Evolutionary conservation across 2,797 vertebrate genomes (phyloP).

Genomic region (Cheirogaleus major): DNA sequence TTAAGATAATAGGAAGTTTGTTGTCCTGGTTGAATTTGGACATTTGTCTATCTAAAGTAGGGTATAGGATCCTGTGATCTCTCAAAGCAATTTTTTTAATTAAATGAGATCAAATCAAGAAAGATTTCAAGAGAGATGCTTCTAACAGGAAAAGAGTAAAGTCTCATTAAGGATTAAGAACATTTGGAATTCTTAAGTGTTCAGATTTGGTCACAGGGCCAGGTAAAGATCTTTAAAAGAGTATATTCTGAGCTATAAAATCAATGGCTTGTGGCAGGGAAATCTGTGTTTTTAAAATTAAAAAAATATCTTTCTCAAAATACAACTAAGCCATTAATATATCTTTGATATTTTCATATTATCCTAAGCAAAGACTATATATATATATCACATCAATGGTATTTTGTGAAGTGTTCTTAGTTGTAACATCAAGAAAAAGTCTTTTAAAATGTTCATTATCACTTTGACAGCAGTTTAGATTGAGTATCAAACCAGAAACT

Average conservation of each 20-base stretch:
- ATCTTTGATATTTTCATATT: background rate
- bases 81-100: background rate
- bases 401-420: background rate
- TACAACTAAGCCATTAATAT: background rate
- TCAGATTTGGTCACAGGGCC: background rate
- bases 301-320: background rate
- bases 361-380: background rate
- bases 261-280: background rate
- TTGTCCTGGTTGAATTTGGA: background rate
- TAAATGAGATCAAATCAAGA: background rate
- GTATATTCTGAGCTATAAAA: background rate
- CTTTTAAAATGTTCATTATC: background rate
- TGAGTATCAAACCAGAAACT: background rate
- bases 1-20: constrained; percentile 13
- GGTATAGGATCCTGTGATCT: background rate
- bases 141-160: background rate
- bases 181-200: background rate
- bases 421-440: background rate
- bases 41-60: background rate
- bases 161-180: background rate
- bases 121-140: background rate
- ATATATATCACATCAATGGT: background rate
- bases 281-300: constrained; percentile 14
- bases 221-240: background rate
- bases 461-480: background rate